Evolutionary conservation across 1,140 invertebrate species (phyloP).

Genomic region (Pomacea maculata): DNA sequence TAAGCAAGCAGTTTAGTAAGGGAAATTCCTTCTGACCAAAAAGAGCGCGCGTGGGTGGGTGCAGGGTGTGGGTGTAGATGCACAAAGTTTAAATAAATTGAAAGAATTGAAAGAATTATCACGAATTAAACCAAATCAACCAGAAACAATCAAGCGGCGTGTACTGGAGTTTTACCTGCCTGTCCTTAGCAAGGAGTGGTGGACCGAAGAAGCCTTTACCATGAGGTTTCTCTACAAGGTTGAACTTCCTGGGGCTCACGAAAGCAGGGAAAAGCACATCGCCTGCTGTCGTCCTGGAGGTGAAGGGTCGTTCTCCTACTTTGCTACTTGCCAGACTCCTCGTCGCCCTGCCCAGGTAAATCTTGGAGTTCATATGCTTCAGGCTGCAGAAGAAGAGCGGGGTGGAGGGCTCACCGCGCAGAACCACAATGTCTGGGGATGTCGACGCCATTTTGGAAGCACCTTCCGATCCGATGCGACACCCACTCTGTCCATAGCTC

Average conservation of each 20-base stretch:
- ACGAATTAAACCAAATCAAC: no score
- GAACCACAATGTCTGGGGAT: background rate
- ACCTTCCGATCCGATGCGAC: no score
- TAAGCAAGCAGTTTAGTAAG: no score
- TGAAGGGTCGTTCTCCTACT: background rate
- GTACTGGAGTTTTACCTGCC: background rate
- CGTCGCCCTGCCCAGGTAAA: constrained; percentile 29
- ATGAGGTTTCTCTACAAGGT: constrained; percentile 27
- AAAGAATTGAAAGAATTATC: no score
- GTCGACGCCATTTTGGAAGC: background rate
- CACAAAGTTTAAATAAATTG: no score
- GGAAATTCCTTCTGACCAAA: no score
- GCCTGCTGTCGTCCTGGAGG: background rate
- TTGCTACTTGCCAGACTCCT: constrained; percentile 23
- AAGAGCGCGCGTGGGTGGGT: no score
- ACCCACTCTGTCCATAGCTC: no score
- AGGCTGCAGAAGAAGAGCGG: constrained; percentile 41
- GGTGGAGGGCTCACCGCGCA: constrained; percentile 9
- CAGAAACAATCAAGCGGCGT: no score
- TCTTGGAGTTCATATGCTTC: constrained; percentile 40
- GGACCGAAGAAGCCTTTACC: constrained; percentile 40
- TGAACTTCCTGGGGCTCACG: constrained; percentile 42
- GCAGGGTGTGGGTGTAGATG: no score
- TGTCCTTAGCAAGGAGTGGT: constrained; percentile 32
- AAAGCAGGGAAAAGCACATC: constrained; percentile 26